Conservation (phyloP, 2,888 invertebrate genomes). For the Agrotis puta region DNA sequence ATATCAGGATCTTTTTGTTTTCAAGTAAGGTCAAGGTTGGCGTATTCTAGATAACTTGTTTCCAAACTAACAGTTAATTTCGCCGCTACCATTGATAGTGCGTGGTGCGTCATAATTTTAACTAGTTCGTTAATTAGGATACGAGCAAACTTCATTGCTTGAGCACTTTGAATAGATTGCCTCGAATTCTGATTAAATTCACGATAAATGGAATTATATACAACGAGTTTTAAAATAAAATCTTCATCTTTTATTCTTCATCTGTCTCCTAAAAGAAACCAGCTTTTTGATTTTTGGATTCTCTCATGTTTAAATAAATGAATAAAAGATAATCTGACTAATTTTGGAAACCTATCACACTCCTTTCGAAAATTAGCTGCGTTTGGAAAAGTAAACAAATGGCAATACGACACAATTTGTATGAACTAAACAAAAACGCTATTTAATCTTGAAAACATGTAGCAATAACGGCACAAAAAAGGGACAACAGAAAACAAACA, state of each 20-base stretch:
- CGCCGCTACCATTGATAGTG: slow-evolving; percentile 17
- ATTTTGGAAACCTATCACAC: background rate
- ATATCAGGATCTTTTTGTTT: background rate
- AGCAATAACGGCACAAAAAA: slow-evolving; percentile 25
- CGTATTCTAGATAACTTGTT: background rate
- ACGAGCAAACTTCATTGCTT: slow-evolving; percentile 28
- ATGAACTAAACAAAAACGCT: slow-evolving; percentile 1
- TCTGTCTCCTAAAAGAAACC: background rate
- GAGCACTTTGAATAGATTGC: slow-evolving; percentile 38
- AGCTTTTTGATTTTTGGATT: background rate
- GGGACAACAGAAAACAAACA: slow-evolving; percentile 40
- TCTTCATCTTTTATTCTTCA: no score
- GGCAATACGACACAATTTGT: background rate
- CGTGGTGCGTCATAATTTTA: slow-evolving; percentile 37
- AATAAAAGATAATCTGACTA: background rate
- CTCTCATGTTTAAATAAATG: background rate
- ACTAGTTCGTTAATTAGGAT: slow-evolving; percentile 40
- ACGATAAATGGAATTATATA: slow-evolving; percentile 28
- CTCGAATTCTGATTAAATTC: slow-evolving; percentile 53
- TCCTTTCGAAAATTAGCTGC: no score
- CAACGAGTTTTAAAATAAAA: slow-evolving; percentile 17
- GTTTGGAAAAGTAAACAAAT: background rate
- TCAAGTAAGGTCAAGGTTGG: background rate
- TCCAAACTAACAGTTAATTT: slow-evolving; percentile 12
- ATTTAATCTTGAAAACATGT: slow-evolving; percentile 2